Conservation (phyloP, 2,888 invertebrate genomes). For the Polymixis flavicincta region DNA sequence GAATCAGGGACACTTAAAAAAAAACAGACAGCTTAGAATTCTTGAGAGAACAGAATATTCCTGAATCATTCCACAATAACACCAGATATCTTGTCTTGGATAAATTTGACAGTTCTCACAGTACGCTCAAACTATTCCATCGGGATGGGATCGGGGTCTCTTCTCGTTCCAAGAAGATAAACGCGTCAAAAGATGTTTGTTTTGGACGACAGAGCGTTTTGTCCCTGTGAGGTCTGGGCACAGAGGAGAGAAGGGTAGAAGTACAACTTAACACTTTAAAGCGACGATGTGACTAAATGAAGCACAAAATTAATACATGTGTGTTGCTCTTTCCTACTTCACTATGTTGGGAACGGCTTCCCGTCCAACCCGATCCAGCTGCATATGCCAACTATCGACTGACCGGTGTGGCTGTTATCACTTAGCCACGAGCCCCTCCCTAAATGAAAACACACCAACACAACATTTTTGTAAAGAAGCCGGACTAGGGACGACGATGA, state of each 20-base stretch:
- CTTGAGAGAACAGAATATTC: not conserved
- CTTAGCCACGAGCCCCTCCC: no score
- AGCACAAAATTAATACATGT: no score
- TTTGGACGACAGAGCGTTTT: conserved; percentile 49
- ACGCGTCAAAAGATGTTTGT: conserved; percentile 53
- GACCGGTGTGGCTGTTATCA: no score
- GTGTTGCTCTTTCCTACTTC: no score
- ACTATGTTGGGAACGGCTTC: no score
- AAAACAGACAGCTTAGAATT: not conserved
- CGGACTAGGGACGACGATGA: no score
- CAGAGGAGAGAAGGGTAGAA: not conserved
- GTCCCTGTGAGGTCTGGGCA: conserved; percentile 14
- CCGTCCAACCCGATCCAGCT: no score
- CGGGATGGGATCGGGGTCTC: conserved; percentile 24
- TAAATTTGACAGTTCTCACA: conserved; percentile 32
- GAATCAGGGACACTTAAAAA: not conserved
- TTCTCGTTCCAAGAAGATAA: conserved; percentile 49
- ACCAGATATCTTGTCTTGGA: conserved; percentile 10
- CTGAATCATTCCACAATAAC: not conserved
- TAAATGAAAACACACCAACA: no score
- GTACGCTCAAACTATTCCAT: conserved; percentile 31
- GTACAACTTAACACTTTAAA: not conserved
- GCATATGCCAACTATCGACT: no score
- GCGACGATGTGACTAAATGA: not conserved
- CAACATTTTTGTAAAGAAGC: no score